Percentiles rank a stretch among this genome's conserved stretches.
Conservation (phyloP, 2,113 vertebrate genomes). For the Forbesichthys papilliferus region DNA sequence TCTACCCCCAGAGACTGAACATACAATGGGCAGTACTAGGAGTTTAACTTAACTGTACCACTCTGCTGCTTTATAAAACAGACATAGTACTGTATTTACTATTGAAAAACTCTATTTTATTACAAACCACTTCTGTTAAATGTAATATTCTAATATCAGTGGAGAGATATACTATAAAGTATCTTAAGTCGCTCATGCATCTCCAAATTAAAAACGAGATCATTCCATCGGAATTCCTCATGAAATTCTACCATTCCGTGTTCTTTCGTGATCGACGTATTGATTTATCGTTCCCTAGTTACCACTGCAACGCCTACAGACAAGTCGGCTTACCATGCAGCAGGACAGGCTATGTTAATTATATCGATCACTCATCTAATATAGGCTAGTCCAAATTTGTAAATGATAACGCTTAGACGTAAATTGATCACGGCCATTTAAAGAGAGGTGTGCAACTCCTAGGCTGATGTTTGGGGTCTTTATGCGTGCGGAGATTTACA, state of each 20-base stretch:
- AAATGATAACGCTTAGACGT: conserved; percentile 1
- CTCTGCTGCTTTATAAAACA: neutral
- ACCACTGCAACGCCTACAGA: conserved; percentile 26
- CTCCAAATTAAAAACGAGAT: neutral
- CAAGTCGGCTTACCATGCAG: conserved; percentile 9
- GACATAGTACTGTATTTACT: too few relatives aligned
- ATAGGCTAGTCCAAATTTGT: neutral
- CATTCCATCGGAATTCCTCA: neutral
- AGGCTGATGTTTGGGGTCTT: too few relatives aligned
- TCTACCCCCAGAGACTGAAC: neutral
- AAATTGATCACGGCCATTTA: neutral
- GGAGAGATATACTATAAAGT: neutral
- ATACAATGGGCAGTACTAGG: neutral
- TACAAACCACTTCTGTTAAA: too few relatives aligned
- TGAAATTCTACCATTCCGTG: neutral
- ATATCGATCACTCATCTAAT: neutral
- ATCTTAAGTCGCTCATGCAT: neutral
- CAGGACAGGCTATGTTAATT: conserved; percentile 14
- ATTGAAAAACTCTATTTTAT: too few relatives aligned
- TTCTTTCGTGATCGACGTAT: conserved; percentile 11
- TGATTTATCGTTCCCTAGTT: conserved; percentile 30
- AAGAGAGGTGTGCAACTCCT: too few relatives aligned
- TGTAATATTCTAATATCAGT: neutral
- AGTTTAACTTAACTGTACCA: neutral
- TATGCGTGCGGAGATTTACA: too few relatives aligned